Conservation (phyloP, 2,113 vertebrate genomes). For the Epinephelus lanceolatus region DNA sequence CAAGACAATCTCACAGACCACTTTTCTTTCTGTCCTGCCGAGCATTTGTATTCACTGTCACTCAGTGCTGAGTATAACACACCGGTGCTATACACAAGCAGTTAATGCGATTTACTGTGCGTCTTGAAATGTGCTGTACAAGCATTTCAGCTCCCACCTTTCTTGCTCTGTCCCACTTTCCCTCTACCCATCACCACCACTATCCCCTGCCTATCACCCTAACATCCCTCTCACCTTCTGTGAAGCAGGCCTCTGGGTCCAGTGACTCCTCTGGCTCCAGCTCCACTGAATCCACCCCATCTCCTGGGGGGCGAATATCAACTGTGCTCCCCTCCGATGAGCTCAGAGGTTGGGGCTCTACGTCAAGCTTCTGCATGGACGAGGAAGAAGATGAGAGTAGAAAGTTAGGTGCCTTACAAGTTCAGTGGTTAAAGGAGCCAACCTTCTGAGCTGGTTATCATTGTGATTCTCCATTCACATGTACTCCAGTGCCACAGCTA, state of each 20-base stretch:
- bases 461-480: conserved; percentile 62
- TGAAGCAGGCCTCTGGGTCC: conserved; percentile 96
- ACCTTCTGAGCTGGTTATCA: conserved; percentile 72
- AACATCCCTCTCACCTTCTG: conserved; percentile 88
- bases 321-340: conserved; percentile 98
- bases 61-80: conserved; percentile 36
- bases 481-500: conserved; percentile 63
- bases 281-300: conserved; percentile 91
- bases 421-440: conserved; percentile 60
- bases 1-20: conserved; percentile 1
- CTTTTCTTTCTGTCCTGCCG: conserved; percentile 55
- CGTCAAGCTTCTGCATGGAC: conserved; percentile 79
- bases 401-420: conserved; percentile 35
- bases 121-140: conserved; percentile 44
- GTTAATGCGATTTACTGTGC: conserved; percentile 42
- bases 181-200: background rate
- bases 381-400: conserved; percentile 20
- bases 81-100: conserved; percentile 41
- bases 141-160: conserved; percentile 30
- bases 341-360: conserved; percentile 86
- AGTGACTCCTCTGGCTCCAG: conserved; percentile 92
- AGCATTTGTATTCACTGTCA: conserved; percentile 62
- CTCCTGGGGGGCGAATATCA: conserved; percentile 91
- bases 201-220: conserved; percentile 8
- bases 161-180: conserved; percentile 24